These are phyloP conservation scores for Dasypus novemcinctus DNA, from an alignment of 2,113 vertebrate genomes.

Conservation along the genomic window DNA sequence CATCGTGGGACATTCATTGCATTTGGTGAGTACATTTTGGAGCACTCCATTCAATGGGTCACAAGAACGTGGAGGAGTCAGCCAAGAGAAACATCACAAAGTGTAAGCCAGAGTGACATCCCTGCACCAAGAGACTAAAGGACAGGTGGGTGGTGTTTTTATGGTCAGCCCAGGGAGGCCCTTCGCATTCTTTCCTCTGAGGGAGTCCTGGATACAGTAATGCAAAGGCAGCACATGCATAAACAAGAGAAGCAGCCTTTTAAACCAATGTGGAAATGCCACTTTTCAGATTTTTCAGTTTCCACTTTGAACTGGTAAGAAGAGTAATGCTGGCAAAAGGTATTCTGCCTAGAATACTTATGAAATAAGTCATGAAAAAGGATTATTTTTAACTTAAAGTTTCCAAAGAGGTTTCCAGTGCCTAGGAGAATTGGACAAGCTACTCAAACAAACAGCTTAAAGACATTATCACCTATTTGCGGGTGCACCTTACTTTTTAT, in stretches of 20 bases:
- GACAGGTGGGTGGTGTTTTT: neutral
- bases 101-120: slow-evolving; percentile 54
- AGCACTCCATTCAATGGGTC: slow-evolving; percentile 76
- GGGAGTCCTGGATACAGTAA: neutral
- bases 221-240: neutral
- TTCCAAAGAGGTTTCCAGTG: neutral
- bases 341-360: slow-evolving; percentile 3
- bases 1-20: too few relatives aligned
- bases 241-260: slow-evolving; percentile 13
- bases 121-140: neutral
- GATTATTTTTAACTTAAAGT: slow-evolving; percentile 20
- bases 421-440: neutral
- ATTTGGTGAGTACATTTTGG: too few relatives aligned
- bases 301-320: neutral
- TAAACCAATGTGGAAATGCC: neutral
- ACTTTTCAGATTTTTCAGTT: slow-evolving; percentile 8
- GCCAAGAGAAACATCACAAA: slow-evolving; percentile 77
- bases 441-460: neutral
- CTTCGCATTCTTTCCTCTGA: slow-evolving; percentile 26
- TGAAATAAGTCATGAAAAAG: neutral
- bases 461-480: neutral
- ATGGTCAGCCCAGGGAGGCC: slow-evolving; percentile 16
- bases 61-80: slow-evolving; percentile 72
- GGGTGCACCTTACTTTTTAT: neutral
- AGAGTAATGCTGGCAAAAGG: neutral